Conservation (phyloP, 2,113 vertebrate genomes). For the Nothoprocta pentlandii region DNA sequence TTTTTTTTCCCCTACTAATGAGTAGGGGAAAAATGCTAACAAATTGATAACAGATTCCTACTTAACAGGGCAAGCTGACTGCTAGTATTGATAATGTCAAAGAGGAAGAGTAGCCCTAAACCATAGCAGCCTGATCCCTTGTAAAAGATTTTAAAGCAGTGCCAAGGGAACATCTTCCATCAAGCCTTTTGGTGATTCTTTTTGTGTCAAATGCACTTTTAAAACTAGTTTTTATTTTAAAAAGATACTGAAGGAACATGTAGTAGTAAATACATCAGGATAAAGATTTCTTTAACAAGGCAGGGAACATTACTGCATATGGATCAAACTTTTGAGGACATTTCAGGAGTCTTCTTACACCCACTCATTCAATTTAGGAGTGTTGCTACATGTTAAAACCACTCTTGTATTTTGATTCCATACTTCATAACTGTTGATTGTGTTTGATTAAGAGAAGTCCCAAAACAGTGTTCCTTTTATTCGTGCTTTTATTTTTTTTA, state of each 20-base stretch:
- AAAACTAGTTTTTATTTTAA: slow-evolving; percentile 15
- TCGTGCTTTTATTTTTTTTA: background rate
- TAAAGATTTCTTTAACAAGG: background rate
- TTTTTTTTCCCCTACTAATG: background rate
- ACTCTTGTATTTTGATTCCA: background rate
- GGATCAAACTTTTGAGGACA: background rate
- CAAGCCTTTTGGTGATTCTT: slow-evolving; percentile 42
- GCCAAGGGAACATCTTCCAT: slow-evolving; percentile 8
- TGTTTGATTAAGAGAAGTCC: background rate
- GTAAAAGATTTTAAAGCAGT: slow-evolving; percentile 23
- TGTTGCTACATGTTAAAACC: background rate
- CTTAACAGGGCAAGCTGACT: background rate
- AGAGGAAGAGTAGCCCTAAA: slow-evolving; percentile 25
- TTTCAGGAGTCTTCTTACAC: background rate
- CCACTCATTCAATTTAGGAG: background rate
- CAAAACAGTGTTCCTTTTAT: background rate
- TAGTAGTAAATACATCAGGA: background rate
- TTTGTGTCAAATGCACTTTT: slow-evolving; percentile 22
- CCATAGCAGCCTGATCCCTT: background rate
- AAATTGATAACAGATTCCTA: background rate
- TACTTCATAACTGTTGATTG: background rate
- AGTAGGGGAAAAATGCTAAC: background rate
- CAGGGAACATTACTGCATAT: background rate
- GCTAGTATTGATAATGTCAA: background rate
- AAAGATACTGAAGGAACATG: background rate